Percentiles rank a stretch among this genome's conserved stretches.
Conservation (phyloP, 1,140 invertebrate species). For the Anoplolepis gracilipes region DNA sequence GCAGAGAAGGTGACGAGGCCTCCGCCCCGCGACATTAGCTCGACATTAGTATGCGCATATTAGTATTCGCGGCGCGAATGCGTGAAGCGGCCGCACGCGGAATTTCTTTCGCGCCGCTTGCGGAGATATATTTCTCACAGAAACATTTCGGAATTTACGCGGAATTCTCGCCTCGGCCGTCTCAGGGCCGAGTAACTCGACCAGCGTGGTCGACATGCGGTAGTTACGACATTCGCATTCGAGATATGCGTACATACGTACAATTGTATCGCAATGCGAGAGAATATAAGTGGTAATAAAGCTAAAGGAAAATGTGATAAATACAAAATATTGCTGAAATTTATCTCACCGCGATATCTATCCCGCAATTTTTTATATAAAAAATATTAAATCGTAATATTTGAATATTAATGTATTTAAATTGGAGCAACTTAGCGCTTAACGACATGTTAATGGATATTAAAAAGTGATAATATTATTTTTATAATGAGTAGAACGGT, state of each 20-base stretch:
- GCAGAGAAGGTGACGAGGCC: neutral
- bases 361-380: too few species aligned
- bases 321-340: neutral
- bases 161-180: conserved; percentile 54
- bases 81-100: conserved; percentile 49
- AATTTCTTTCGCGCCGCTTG: conserved; percentile 23
- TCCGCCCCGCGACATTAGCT: conserved; percentile 13
- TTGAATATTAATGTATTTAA: too few species aligned
- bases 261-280: neutral
- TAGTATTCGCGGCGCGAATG: conserved; percentile 57
- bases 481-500: conserved; percentile 5
- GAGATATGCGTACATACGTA: conserved; percentile 23
- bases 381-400: too few species aligned
- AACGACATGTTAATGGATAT: neutral
- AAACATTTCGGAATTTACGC: conserved; percentile 63
- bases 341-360: neutral
- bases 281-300: neutral
- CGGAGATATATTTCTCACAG: conserved; percentile 30
- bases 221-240: conserved; percentile 43
- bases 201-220: conserved; percentile 31
- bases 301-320: neutral
- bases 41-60: conserved; percentile 53
- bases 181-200: conserved; percentile 49
- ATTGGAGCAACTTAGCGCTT: too few species aligned
- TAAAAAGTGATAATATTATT: neutral